Evolutionary conservation across 1,140 invertebrate genomes (phyloP), one percentile per base, ranked within the genome.

Genomic region (Dinothrombium tinctorium): DNA sequence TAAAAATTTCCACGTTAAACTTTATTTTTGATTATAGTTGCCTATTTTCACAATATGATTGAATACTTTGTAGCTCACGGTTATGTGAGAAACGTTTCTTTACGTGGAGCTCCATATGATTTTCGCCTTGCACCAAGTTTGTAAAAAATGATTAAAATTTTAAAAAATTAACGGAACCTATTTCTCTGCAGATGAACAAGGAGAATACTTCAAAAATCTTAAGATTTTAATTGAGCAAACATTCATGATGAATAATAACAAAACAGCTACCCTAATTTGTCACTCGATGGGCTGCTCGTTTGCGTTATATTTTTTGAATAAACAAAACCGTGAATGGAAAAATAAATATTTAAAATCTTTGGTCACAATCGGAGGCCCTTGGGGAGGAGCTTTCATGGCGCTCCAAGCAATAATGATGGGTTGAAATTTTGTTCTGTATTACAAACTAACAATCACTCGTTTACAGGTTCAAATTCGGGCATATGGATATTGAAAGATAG

Each of bases 271-370:
- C 0, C 53, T 95, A 1, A 51, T 96, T 21, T 73, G 73, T 1
- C 90, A 96, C 59, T 92, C 84, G 51, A 94, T 96, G 87, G 90
- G 90, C 7, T 77, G 76, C 23, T 74, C 79, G 1, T 75, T 86
- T 70, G 67, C 69, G 2, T 61, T 86, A 17, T 72, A 82, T 51
- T 89, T 95, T 57, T 64, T 94, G 11, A 75, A 81, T 52, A 56
- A 66, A 38, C 76, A 80, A 59, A 62, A 57, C 4, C 69, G 78
- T 54, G 51, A 35, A 6, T 96, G 90, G 90, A 96, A 96, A 56
- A 68, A 83, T 46, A 79, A 81, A 60, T 89, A 83, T 55, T 72
- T 99, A 14, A 62, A 69, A 45, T 56, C 71, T 12, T 59, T 89
- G 38, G 69, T 99, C 2, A 74, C 80, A 2, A 55, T 98, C 12